These are phyloP conservation scores for Dendrocincla fuliginosa DNA, from an alignment of 2,797 vertebrate genomes.

Conservation along the genomic window DNA sequence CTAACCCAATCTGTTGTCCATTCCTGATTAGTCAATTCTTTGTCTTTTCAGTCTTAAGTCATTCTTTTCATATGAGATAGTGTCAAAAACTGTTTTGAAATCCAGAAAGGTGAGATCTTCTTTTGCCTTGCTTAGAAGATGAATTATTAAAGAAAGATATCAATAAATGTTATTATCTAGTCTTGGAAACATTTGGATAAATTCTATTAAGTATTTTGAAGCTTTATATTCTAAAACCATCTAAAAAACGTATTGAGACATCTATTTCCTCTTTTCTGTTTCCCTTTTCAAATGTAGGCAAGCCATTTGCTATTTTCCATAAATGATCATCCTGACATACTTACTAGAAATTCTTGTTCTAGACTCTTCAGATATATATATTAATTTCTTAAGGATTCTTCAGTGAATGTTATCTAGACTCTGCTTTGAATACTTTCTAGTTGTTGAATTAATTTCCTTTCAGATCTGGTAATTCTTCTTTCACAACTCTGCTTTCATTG, in stretches of 20 bases:
- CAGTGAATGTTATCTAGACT: not conserved
- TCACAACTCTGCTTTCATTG: not conserved
- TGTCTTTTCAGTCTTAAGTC: not conserved
- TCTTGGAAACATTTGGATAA: not conserved
- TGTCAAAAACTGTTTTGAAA: not conserved
- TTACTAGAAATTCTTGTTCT: not conserved
- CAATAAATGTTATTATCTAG: not conserved
- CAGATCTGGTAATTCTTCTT: not conserved
- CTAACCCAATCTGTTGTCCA: not conserved
- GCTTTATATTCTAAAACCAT: not conserved
- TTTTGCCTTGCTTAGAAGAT: not conserved
- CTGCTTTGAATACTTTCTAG: not conserved
- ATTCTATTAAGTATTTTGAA: not conserved
- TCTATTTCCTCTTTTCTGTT: not conserved
- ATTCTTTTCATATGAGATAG: not conserved
- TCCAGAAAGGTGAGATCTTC: not conserved
- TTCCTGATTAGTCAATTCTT: not conserved
- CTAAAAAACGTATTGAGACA: not conserved
- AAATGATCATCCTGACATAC: not conserved
- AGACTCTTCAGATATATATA: not conserved
- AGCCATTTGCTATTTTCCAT: not conserved
- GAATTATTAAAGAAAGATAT: not conserved
- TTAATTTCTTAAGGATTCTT: not conserved
- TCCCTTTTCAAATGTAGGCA: not conserved
- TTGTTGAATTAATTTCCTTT: not conserved